phyloP scores from a whole-genome alignment of 2,113 vertebrate species.

The Heloderma charlesbogerti region DNA sequence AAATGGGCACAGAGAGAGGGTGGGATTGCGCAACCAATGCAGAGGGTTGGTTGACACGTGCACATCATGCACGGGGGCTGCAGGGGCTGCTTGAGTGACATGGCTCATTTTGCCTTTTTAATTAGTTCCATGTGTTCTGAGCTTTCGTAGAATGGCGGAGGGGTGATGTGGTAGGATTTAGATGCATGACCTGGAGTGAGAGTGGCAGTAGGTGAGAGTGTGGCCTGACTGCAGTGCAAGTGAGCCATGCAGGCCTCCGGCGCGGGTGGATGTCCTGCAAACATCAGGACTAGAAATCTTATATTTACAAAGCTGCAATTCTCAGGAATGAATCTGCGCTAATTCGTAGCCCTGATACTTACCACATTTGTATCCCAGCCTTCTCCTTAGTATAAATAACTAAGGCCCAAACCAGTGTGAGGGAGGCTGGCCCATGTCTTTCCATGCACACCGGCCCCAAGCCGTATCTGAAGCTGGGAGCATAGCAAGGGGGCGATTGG shows the following conservation, averaged over 20 bases:
- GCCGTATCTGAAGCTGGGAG: background rate
- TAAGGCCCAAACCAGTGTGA: too few species aligned
- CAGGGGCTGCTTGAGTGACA: background rate
- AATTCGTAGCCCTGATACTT: background rate
- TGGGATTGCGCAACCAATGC: background rate
- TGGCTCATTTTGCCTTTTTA: background rate
- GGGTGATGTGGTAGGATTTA: background rate
- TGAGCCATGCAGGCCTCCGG: too few species aligned
- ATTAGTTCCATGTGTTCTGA: background rate
- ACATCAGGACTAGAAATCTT: too few species aligned
- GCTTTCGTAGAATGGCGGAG: background rate
- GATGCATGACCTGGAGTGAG: background rate
- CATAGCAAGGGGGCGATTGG: too few species aligned
- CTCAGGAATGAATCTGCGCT: too few species aligned
- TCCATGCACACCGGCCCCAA: background rate
- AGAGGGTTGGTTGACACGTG: background rate
- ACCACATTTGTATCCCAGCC: too few species aligned
- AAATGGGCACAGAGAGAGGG: background rate
- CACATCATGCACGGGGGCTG: background rate
- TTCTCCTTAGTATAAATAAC: too few species aligned
- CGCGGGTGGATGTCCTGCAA: too few species aligned
- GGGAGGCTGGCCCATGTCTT: background rate
- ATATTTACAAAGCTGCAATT: too few species aligned
- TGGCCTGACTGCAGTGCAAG: too few species aligned
- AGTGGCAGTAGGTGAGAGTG: background rate